Percentiles rank a stretch among this genome's conserved stretches.
These are phyloP conservation scores for Silurus meridionalis DNA, from an alignment of 2,113 vertebrate genomes.

Conservation along the genomic window DNA sequence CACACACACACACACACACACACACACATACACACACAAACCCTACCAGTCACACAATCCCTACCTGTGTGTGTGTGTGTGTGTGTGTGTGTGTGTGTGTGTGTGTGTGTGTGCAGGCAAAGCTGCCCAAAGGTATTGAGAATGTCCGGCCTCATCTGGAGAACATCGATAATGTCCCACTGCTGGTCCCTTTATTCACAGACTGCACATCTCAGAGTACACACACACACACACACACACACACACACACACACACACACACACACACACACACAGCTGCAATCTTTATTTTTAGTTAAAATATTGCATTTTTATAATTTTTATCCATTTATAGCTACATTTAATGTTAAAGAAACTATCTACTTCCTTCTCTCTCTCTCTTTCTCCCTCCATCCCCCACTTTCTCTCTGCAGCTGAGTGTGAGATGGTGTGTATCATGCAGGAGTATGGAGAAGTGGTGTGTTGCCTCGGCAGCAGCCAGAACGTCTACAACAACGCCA, in stretches of 20 bases:
- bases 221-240: not conserved
- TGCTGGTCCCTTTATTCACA: constrained; percentile 56
- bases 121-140: constrained; percentile 56
- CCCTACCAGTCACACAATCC: not conserved
- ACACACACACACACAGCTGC: constrained; percentile 9
- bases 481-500: constrained; percentile 44
- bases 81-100: too few species aligned
- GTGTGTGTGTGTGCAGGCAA: constrained; percentile 39
- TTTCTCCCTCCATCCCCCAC: too few species aligned
- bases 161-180: constrained; percentile 52
- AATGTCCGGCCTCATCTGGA: constrained; percentile 54
- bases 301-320: not conserved
- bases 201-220: constrained; percentile 51
- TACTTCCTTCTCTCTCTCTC: too few species aligned
- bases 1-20: constrained; percentile 7
- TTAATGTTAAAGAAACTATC: not conserved
- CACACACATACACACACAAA: not conserved
- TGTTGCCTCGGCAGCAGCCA: constrained; percentile 50
- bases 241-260: constrained; percentile 16
- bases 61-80: too few species aligned
- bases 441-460: constrained; percentile 49
- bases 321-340: not conserved
- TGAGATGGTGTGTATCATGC: constrained; percentile 40
- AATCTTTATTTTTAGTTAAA: not conserved
- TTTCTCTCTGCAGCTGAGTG: not conserved